Base-by-base conservation (phyloP, 2,113 vertebrate genomes). In the Tupaia tana region DNA sequence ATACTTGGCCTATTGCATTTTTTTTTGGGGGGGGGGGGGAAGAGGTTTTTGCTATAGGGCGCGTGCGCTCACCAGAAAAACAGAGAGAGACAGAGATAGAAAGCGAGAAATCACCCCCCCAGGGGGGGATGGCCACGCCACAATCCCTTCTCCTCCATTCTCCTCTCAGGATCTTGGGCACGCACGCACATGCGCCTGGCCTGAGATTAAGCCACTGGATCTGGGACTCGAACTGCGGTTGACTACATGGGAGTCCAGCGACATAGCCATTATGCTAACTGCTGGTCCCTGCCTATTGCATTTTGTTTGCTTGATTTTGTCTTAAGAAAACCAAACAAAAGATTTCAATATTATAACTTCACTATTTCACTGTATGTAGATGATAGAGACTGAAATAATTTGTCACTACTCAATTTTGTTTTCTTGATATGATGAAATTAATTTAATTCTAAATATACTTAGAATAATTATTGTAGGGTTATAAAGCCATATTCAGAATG, bases 401-500 rank as follows among this genome's bases (percentile, higher is more conserved):
- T 67, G 12, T 74, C 14, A 58, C 16, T 89, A 11, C 16, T 10
- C 59, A 84, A 1, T 80, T 95, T 20, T 69, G 3, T 66, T 86
- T 93, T 78, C 18, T 79, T 87, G 4, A 80, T 43, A 29, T 70
- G 22, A 58, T 74, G 7, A 13, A 34, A 25, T 70, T 91, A 71
- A 3, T 56, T 88, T 86, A 86, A n/a, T 27, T 22, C 3, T 31
- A 70, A 52, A 56, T 75, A 89, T 31, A 87, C 3, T 70, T 63
- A 56, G 29, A 93, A 84, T 79, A 64, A 31, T 75, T 86, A 43
- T 54, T 63, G 8, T 25, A 87, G 71, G 86, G 29, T 66, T 61
- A 71, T 61, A 80, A 92, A 92, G 83, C 87, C 27, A 10, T 79
- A 34, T 94, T 43, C 92, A 58, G n/a, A 84, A 90, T 0, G 6